Conservation (phyloP, 2,888 invertebrate species). For the Cataglyphis livida region DNA sequence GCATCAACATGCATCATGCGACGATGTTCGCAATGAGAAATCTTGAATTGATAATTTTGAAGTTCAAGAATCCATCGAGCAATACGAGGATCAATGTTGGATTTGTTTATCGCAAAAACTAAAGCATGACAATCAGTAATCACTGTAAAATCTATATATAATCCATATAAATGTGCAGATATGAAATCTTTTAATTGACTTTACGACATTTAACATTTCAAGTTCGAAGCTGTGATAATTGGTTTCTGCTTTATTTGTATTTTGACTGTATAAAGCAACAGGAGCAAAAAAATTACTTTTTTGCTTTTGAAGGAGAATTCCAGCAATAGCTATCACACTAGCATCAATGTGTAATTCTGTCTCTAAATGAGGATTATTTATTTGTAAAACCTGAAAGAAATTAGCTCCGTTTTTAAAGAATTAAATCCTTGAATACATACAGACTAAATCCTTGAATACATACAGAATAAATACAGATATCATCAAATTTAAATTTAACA, state of each 20-base stretch:
- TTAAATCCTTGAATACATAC: too few species aligned
- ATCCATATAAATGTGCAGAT: background rate
- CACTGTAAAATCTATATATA: background rate
- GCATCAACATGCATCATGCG: background rate
- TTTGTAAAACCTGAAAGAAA: too few species aligned
- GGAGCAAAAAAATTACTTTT: too few species aligned
- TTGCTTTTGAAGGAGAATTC: too few species aligned
- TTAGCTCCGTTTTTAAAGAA: too few species aligned
- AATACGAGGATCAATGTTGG: background rate
- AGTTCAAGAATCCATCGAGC: background rate
- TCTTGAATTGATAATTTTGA: background rate
- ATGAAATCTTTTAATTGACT: background rate
- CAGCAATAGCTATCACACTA: too few species aligned
- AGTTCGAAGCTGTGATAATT: background rate
- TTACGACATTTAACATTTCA: background rate
- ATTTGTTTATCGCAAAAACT: background rate
- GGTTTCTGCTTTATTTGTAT: background rate
- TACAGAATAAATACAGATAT: too few species aligned
- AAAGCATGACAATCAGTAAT: background rate
- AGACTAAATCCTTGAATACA: too few species aligned
- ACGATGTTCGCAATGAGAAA: background rate
- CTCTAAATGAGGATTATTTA: too few species aligned
- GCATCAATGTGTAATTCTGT: too few species aligned
- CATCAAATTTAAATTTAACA: too few species aligned
- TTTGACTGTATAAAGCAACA: background rate